Evolutionary conservation across 2,113 vertebrate species (phyloP).

Genomic region (Pseudopodoces humilis): DNA sequence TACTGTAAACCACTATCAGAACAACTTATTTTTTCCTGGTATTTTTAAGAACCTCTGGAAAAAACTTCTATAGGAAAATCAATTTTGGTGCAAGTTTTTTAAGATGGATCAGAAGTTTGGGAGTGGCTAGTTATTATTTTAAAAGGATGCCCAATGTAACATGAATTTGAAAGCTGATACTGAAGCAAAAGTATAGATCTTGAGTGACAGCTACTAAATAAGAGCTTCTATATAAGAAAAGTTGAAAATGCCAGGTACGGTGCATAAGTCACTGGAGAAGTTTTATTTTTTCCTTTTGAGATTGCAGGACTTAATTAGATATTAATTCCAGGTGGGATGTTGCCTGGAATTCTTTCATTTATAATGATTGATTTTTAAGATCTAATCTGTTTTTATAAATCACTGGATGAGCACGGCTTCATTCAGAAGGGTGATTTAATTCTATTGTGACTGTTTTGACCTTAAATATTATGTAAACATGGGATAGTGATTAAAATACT

Average conservation of each 20-base stretch:
- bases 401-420: constrained; percentile 5
- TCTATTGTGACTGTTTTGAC: constrained; percentile 7
- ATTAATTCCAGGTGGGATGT: constrained; percentile 56
- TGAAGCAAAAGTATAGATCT: neutral
- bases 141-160: neutral
- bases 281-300: neutral
- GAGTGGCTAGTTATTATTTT: neutral
- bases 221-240: neutral
- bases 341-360: constrained; percentile 60
- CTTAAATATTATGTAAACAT: neutral
- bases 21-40: neutral
- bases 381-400: constrained; percentile 45
- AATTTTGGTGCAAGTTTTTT: neutral
- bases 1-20: neutral
- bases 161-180: neutral
- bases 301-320: constrained; percentile 38
- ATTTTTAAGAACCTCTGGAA: neutral
- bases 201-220: neutral
- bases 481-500: neutral
- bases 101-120: neutral
- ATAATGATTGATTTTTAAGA: constrained; percentile 54
- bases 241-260: neutral
- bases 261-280: neutral
- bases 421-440: constrained; percentile 20
- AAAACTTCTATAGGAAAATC: neutral